A percentile compares a stretch with the other conserved stretches of the same genome.
Evolutionary conservation across 2,797 vertebrate genomes (phyloP).

Genomic region (Scyliorhinus canicula): DNA sequence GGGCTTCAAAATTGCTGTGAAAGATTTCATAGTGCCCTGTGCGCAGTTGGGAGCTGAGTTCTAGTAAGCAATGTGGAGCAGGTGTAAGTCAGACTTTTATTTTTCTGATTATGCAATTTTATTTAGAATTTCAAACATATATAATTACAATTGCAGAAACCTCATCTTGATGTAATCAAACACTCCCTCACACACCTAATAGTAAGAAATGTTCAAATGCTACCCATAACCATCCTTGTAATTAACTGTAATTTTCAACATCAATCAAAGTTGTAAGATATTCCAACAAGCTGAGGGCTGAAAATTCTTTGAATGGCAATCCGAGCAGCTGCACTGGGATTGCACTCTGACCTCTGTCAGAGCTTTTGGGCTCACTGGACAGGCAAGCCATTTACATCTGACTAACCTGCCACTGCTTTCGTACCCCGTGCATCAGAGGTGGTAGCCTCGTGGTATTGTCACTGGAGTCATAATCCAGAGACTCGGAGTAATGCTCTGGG

Average conservation of each 20-base stretch:
- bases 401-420: neutral
- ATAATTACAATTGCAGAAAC: neutral
- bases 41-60: too few species aligned
- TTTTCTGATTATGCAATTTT: neutral
- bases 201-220: neutral
- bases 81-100: neutral
- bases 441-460: too few species aligned
- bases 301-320: neutral
- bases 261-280: neutral
- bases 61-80: neutral
- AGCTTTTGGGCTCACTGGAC: neutral
- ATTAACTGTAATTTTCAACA: neutral
- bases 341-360: neutral
- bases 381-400: neutral
- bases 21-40: neutral
- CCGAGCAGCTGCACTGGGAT: neutral
- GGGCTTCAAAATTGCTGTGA: neutral
- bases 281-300: neutral
- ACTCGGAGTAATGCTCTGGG: too few species aligned
- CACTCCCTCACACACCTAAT: neutral
- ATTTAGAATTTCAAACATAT: constrained; percentile 11
- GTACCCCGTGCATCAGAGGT: neutral
- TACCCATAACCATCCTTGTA: neutral
- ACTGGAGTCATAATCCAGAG: too few species aligned
- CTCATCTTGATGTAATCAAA: neutral